These are phyloP conservation scores for Pterostichus madidus DNA, from an alignment of 2,888 invertebrate genomes.

Conservation along the genomic window DNA sequence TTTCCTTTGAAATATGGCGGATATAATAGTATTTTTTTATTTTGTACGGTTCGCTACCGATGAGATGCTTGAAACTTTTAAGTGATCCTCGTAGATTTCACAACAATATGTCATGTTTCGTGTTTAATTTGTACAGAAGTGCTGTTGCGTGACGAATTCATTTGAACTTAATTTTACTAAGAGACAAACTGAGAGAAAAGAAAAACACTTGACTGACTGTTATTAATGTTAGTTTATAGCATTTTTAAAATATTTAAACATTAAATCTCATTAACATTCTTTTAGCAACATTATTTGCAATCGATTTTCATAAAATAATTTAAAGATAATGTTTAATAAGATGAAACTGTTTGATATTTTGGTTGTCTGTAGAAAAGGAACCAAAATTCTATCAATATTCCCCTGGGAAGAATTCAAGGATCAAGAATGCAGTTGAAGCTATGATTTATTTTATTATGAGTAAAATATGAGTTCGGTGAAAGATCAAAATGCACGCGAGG, in stretches of 20 bases:
- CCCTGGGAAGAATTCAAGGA: constrained; percentile 3
- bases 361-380: neutral
- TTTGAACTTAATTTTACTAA: too few species aligned
- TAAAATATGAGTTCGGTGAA: constrained; percentile 46
- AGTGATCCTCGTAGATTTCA: constrained; percentile 49
- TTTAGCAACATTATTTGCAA: too few species aligned
- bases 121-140: constrained; percentile 32
- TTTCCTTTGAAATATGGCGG: constrained; percentile 53
- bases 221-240: too few species aligned
- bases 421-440: constrained; percentile 18
- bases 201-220: too few species aligned
- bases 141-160: too few species aligned
- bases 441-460: constrained; percentile 36
- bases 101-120: constrained; percentile 42
- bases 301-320: too few species aligned
- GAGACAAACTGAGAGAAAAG: too few species aligned
- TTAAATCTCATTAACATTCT: too few species aligned
- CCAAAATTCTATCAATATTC: neutral
- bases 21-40: constrained; percentile 55
- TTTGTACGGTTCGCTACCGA: constrained; percentile 35
- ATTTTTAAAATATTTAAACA: too few species aligned
- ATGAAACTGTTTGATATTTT: neutral
- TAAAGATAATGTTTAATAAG: too few species aligned
- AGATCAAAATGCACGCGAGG: constrained; percentile 39
- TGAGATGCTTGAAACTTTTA: constrained; percentile 44